Evolutionary conservation across 1,140 invertebrate species (phyloP).

Genomic region (Drosophila nikananu): DNA sequence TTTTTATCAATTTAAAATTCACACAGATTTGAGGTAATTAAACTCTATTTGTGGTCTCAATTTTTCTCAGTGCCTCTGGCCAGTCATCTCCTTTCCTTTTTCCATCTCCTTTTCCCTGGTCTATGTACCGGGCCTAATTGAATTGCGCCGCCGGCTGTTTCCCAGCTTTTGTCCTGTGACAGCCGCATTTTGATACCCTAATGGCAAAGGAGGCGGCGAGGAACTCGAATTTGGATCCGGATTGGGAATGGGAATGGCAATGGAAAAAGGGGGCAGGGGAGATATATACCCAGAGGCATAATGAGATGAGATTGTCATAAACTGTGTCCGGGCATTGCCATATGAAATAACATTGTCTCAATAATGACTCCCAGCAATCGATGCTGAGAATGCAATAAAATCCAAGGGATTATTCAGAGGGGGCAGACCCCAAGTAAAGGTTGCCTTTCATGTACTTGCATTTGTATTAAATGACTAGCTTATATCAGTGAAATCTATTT

Average conservation of each 20-base stretch:
- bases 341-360: conserved; percentile 14
- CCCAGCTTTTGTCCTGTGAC: conserved; percentile 61
- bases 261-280: background rate
- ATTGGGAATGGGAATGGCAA: background rate
- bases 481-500: too few species aligned
- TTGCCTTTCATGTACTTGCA: background rate
- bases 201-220: conserved; percentile 10
- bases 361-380: conserved; percentile 17
- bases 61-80: background rate
- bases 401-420: background rate
- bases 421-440: background rate
- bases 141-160: conserved; percentile 65
- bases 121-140: conserved; percentile 62
- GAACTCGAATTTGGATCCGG: conserved; percentile 2
- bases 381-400: conserved; percentile 29
- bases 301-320: conserved; percentile 53
- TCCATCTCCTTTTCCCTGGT: conserved; percentile 2
- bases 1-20: background rate
- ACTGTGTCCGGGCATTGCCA: conserved; percentile 27
- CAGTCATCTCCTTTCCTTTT: background rate
- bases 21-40: background rate
- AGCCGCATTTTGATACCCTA: conserved; percentile 62
- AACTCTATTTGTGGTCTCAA: too few species aligned
- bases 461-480: background rate
- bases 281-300: conserved; percentile 23